Base-by-base conservation (phyloP, 2,888 invertebrate genomes). In the Furcula furcula region DNA sequence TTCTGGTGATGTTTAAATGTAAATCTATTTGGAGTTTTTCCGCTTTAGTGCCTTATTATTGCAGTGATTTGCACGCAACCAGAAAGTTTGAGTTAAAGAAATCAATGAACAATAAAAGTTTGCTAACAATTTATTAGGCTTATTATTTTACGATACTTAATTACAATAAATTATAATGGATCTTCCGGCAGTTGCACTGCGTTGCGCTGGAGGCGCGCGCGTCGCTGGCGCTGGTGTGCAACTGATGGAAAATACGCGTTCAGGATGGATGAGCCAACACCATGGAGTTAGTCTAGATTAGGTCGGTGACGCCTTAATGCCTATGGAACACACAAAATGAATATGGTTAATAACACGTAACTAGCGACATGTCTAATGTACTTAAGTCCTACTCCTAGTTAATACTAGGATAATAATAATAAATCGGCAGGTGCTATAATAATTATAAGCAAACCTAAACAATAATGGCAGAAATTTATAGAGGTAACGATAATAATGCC, bases 131-230 rank as follows among this genome's bases (percentile, higher is more conserved):
- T 72, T 67, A 73, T 66, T 74, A 68, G 40, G 46, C 36, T 45
- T 65, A 50, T 31, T 30, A 61, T 52, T 53, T 52, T 53, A 64
- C 44, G 76, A 76, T 76, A 77, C 74, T 73, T 74, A 72, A 43
- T 43, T 39, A 48, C 39, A 39, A 48, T 41, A 39, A 51, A 9
- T 9, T n/a, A 20, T 20, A 35, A 45, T 36, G 30, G 44, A 73
- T 87, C 87, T 88, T 88, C 87, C 87, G 87, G 84, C 87, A 87
- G 84, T 84, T 86, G 76, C 81, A 84, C 76, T 53, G 55, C 57
- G 28, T 10, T 45, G 48, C 53, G 52, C 57, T 29, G 33, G 42
- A 56, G 48, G 42, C 30, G 22, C 21, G 46, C 45, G 48, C 44
- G 36, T 43, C 36, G 39, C 15, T 44, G 53, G 65, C 57, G 65